Conservation (phyloP, 2,113 vertebrate species). For the Lamprotornis superbus region DNA sequence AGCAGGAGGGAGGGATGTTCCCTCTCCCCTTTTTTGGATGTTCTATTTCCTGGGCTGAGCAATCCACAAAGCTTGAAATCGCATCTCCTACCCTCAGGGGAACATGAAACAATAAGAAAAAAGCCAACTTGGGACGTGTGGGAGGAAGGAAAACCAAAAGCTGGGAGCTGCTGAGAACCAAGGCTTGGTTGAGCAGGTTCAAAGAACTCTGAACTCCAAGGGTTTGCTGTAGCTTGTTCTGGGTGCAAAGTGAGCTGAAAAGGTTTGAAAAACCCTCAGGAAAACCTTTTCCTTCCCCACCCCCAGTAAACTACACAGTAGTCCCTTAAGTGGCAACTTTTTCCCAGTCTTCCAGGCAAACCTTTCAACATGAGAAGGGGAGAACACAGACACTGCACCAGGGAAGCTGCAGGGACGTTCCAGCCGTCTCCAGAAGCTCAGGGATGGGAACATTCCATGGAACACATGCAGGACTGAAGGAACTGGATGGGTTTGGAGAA, state of each 20-base stretch:
- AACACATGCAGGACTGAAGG: not conserved
- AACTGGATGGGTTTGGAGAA: fast-evolving
- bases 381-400: not conserved
- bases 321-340: not conserved
- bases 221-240: not conserved
- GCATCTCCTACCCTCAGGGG: not conserved
- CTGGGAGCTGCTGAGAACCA: not conserved
- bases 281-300: not conserved
- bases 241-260: not conserved
- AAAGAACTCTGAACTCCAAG: fast-evolving
- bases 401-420: not conserved
- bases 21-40: not conserved
- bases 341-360: not conserved
- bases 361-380: not conserved
- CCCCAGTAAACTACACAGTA: not conserved
- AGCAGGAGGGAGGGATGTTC: not conserved
- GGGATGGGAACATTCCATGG: not conserved
- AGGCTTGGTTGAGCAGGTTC: not conserved
- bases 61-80: not conserved
- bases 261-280: not conserved
- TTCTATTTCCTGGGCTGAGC: not conserved
- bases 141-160: not conserved
- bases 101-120: not conserved
- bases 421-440: not conserved
- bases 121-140: fast-evolving